Conservation (phyloP, 2,113 vertebrate species). For the Paedocypris sp. region DNA sequence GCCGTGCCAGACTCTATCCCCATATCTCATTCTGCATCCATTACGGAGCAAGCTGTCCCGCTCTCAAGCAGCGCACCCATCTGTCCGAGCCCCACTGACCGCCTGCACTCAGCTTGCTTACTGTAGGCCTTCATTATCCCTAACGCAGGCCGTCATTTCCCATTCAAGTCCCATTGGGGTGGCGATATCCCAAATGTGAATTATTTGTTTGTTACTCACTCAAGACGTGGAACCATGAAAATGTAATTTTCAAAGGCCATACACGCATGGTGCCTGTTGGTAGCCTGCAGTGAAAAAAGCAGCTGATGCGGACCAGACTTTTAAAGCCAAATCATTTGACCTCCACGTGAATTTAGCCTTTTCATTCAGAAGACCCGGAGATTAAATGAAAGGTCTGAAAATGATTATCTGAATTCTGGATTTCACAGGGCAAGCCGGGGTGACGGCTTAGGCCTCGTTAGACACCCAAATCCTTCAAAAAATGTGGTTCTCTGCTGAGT, state of each 20-base stretch:
- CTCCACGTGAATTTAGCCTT: constrained; percentile 13
- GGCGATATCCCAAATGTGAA: neutral
- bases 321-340: constrained; percentile 8
- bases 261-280: too few relatives aligned
- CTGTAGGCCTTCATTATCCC: constrained; percentile 19
- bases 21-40: constrained; percentile 38
- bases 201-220: too few relatives aligned
- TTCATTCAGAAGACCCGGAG: neutral
- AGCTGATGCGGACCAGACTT: constrained; percentile 21
- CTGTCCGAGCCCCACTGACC: constrained; percentile 30
- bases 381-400: constrained; percentile 17
- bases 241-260: too few relatives aligned
- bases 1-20: constrained; percentile 34
- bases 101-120: constrained; percentile 18
- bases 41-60: constrained; percentile 52
- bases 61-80: constrained; percentile 40
- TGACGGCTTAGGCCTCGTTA: neutral
- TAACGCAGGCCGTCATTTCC: neutral
- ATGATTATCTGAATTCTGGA: constrained; percentile 24
- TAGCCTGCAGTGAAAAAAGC: constrained; percentile 21
- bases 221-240: too few relatives aligned
- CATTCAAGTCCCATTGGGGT: neutral
- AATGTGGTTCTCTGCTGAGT: too few relatives aligned
- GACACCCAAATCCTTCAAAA: constrained; percentile 23
- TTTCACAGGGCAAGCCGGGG: neutral